Evolutionary conservation across 2,797 vertebrate species (phyloP).

Genomic region (Orestias chungarensis): DNA sequence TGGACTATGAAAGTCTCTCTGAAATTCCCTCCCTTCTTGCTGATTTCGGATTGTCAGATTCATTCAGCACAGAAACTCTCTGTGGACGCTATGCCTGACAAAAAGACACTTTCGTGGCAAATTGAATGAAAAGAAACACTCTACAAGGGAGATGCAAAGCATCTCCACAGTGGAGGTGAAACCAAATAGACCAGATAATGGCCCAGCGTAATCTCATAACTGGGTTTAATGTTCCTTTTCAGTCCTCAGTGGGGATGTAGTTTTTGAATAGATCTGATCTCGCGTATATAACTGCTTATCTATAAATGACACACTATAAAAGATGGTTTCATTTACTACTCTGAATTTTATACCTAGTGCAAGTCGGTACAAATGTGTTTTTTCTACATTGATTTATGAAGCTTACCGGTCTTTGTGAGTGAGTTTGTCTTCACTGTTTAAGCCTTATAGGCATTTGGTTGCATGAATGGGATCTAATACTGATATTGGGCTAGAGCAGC

Average conservation of each 20-base stretch:
- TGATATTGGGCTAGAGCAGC: no score
- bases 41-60: slow-evolving; percentile 25
- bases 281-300: not conserved
- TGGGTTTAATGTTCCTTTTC: slow-evolving; percentile 26
- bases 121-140: slow-evolving; percentile 58
- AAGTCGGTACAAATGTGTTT: not conserved
- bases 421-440: not conserved
- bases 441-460: slow-evolving; percentile 22
- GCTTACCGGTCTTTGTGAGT: not conserved
- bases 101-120: slow-evolving; percentile 42
- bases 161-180: slow-evolving; percentile 16
- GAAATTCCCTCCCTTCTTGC: slow-evolving; percentile 18
- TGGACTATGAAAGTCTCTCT: slow-evolving; percentile 29
- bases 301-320: not conserved
- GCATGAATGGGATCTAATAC: slow-evolving; percentile 1
- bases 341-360: not conserved
- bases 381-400: not conserved
- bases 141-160: slow-evolving; percentile 37
- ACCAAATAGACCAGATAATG: slow-evolving; percentile 43
- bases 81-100: slow-evolving; percentile 44
- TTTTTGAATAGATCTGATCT: not conserved
- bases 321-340: not conserved
- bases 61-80: slow-evolving; percentile 18
- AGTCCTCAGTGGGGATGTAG: slow-evolving; percentile 12
- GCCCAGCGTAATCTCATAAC: slow-evolving; percentile 18